Percentiles rank a stretch among this genome's conserved stretches.
These are phyloP conservation scores for Diaprepes abbreviatus DNA, from an alignment of 2,888 invertebrate genomes.

Conservation along the genomic window DNA sequence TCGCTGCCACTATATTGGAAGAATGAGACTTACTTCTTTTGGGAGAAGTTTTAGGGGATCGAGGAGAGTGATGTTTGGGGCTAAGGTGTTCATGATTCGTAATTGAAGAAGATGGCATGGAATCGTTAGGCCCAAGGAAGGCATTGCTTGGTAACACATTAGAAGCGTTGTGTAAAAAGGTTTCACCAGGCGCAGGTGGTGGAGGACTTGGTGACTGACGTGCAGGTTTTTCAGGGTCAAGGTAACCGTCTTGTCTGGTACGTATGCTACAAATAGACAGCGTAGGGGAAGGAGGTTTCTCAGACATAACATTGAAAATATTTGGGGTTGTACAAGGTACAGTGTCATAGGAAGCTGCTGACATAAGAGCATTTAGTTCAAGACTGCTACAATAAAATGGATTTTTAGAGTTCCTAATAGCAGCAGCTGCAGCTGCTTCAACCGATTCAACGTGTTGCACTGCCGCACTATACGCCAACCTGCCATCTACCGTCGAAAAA, in stretches of 20 bases:
- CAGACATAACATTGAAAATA: slow-evolving; percentile 67
- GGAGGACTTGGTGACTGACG: slow-evolving; percentile 78
- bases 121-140: slow-evolving; percentile 66
- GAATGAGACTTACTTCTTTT: slow-evolving; percentile 75
- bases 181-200: slow-evolving; percentile 80
- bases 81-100: slow-evolving; percentile 71
- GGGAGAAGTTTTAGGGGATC: slow-evolving; percentile 80
- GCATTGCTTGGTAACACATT: slow-evolving; percentile 64
- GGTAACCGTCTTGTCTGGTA: slow-evolving; percentile 76
- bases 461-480: slow-evolving; percentile 77
- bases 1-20: slow-evolving; percentile 79
- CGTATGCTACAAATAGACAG: slow-evolving; percentile 76
- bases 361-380: slow-evolving; percentile 69
- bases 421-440: slow-evolving; percentile 64
- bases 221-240: slow-evolving; percentile 63
- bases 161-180: slow-evolving; percentile 51
- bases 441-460: slow-evolving; percentile 75
- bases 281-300: slow-evolving; percentile 75
- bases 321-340: slow-evolving; percentile 70
- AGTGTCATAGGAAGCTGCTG: slow-evolving; percentile 69
- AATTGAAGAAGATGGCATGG: slow-evolving; percentile 60
- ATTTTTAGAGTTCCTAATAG: slow-evolving; percentile 63
- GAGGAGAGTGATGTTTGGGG: slow-evolving; percentile 77
- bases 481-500: slow-evolving; percentile 76
- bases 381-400: slow-evolving; percentile 66